A percentile compares a stretch with the other conserved stretches of the same genome.
Evolutionary conservation across 1,140 invertebrate species (phyloP).

Genomic region (Zaprionus kolodkinae): DNA sequence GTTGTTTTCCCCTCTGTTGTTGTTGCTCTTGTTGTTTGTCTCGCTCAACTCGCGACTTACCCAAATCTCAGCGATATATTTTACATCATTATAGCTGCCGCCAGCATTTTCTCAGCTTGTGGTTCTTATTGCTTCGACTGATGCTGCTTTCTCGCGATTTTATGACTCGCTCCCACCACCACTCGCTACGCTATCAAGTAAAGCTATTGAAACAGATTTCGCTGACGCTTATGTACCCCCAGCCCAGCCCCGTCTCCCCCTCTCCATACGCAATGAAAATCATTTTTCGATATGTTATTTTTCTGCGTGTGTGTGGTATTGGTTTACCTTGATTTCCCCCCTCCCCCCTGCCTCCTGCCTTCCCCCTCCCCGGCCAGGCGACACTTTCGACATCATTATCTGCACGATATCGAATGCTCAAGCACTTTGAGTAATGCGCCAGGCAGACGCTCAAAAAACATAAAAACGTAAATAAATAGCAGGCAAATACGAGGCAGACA

Average conservation of each 20-base stretch:
- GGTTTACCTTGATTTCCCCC: conserved; percentile 61
- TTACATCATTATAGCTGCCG: conserved; percentile 78
- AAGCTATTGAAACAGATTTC: conserved; percentile 74
- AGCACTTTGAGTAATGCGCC: conserved; percentile 77
- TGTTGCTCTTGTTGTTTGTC: not conserved
- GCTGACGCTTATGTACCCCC: conserved; percentile 66
- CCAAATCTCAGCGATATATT: conserved; percentile 79
- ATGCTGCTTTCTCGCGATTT: conserved; percentile 78
- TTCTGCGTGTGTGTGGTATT: conserved; percentile 52
- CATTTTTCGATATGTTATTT: conserved; percentile 82
- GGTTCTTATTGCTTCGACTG: conserved; percentile 15
- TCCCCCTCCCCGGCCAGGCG: conserved; percentile 25
- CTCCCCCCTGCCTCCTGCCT: conserved; percentile 1
- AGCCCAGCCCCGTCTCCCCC: not conserved
- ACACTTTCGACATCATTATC: conserved; percentile 81
- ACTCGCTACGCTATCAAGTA: conserved; percentile 30
- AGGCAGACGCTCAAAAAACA: conserved; percentile 74
- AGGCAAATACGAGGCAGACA: conserved; percentile 58
- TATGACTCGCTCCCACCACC: conserved; percentile 63
- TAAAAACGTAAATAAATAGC: conserved; percentile 75
- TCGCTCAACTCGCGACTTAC: conserved; percentile 42
- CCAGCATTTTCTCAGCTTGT: conserved; percentile 23
- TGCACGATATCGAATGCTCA: conserved; percentile 69
- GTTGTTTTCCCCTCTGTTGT: conserved; percentile 3
- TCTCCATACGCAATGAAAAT: conserved; percentile 68